These are phyloP conservation scores for Alosa alosa DNA, from an alignment of 2,113 vertebrate genomes.

Conservation along the genomic window DNA sequence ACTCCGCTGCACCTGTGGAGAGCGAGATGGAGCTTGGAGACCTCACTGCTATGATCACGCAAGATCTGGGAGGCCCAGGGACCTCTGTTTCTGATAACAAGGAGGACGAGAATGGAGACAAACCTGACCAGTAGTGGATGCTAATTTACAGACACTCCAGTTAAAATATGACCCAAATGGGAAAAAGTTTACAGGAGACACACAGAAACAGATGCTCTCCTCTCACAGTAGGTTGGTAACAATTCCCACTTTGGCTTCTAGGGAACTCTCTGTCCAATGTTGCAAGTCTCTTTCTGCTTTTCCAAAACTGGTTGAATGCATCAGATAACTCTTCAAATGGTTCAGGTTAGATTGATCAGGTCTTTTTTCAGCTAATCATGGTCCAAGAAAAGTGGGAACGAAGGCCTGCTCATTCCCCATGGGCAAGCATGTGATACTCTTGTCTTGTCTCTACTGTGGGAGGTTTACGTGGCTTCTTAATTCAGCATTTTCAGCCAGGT, in stretches of 20 bases:
- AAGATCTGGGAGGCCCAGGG: constrained; percentile 31
- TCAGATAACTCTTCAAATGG: not conserved
- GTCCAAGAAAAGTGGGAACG: not conserved
- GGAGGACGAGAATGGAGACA: constrained; percentile 33
- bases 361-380: not conserved
- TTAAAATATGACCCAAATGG: not conserved
- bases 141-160: constrained; percentile 30
- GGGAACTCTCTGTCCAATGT: not conserved
- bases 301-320: not conserved
- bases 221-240: not conserved
- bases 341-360: not conserved
- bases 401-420: not conserved
- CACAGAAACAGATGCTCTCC: not conserved
- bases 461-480: not conserved
- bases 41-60: constrained; percentile 33
- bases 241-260: not conserved
- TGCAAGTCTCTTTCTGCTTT: not conserved
- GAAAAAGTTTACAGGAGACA: not conserved
- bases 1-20: constrained; percentile 37
- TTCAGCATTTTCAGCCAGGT: not conserved
- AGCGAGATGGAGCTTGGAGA: constrained; percentile 46
- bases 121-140: constrained; percentile 22
- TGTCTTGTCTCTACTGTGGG: not conserved
- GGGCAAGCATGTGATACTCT: not conserved
- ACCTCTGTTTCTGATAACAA: constrained; percentile 24